Percentiles rank a stretch among this genome's conserved stretches.
These are phyloP conservation scores for Drosophila siamana DNA, from an alignment of 2,888 invertebrate species.

Conservation along the genomic window DNA sequence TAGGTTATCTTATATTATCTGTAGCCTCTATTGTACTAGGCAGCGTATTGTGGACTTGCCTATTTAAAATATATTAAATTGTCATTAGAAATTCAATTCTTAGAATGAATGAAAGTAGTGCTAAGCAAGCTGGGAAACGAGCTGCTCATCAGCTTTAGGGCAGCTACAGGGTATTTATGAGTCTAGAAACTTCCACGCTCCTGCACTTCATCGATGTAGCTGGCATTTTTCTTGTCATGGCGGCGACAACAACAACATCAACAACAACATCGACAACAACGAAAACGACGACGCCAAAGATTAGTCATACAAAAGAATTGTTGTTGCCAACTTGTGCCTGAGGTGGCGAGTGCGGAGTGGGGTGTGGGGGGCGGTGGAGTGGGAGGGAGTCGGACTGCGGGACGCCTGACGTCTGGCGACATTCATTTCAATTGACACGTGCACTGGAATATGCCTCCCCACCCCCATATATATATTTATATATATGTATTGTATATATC, in stretches of 20 bases:
- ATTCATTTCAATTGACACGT: constrained; percentile 83
- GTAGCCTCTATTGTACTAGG: too few species aligned
- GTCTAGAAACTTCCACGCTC: background rate
- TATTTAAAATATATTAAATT: too few species aligned
- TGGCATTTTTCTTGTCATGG: constrained; percentile 54
- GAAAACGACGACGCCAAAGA: constrained; percentile 66
- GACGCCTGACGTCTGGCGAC: constrained; percentile 74
- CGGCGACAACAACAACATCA: constrained; percentile 40
- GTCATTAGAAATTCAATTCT: too few species aligned
- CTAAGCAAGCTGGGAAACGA: background rate
- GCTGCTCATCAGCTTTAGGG: background rate
- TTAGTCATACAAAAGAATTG: constrained; percentile 76
- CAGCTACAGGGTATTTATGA: constrained; percentile 16
- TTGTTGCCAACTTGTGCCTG: constrained; percentile 39
- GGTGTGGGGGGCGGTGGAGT: constrained; percentile 10
- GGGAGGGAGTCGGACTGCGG: constrained; percentile 52
- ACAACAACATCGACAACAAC: constrained; percentile 43
- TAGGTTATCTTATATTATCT: too few species aligned
- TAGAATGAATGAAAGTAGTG: background rate
- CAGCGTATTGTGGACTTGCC: too few species aligned
- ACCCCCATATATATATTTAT: background rate
- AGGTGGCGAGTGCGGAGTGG: background rate
- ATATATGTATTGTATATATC: constrained; percentile 5
- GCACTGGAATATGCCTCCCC: constrained; percentile 63
- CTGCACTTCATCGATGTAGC: constrained; percentile 26